Evolutionary conservation across 2,888 invertebrate genomes (phyloP).

Genomic region (Pecten maximus): DNA sequence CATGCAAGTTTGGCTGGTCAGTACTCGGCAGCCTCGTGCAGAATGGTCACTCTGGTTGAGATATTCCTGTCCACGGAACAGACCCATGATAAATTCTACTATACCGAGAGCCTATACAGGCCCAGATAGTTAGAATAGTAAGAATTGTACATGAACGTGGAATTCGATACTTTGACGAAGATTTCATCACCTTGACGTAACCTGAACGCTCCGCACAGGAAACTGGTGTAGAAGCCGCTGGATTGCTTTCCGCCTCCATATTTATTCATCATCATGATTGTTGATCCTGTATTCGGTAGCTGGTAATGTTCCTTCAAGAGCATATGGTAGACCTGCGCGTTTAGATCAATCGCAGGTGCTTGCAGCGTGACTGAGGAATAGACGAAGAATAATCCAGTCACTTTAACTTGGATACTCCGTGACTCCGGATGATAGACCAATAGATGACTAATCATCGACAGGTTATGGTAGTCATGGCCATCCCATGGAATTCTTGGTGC

Average conservation of each 20-base stretch:
- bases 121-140: neutral
- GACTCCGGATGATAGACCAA: neutral
- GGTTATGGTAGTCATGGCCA: neutral
- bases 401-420: neutral
- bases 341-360: neutral
- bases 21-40: too few species aligned
- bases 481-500: neutral
- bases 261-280: neutral
- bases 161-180: neutral
- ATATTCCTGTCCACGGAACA: too few species aligned
- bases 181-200: neutral
- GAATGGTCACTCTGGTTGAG: too few species aligned
- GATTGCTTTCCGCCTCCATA: neutral
- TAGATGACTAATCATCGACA: neutral
- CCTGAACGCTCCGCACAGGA: neutral
- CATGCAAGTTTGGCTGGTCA: too few species aligned
- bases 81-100: too few species aligned
- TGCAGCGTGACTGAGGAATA: neutral
- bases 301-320: neutral
- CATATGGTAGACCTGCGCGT: conserved; percentile 8
- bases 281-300: neutral
- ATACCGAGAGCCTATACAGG: neutral
- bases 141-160: neutral
- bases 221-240: neutral
- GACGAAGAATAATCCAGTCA: neutral